Percentiles rank a stretch among this genome's conserved stretches.
Conservation (phyloP, 1,140 invertebrate species). For the Apolygus lucorum region DNA sequence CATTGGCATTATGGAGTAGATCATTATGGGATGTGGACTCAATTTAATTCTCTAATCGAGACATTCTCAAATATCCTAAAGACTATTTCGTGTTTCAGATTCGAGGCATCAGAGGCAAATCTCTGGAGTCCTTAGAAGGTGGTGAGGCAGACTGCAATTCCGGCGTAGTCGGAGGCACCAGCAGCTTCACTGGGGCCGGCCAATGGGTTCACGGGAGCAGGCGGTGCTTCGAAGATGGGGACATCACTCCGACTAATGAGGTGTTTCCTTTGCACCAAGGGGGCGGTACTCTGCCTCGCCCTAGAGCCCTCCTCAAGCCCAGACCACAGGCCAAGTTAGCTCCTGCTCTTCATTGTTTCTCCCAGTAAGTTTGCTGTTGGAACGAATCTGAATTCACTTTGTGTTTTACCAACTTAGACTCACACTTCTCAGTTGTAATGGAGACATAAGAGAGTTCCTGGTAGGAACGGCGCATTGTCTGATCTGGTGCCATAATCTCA, state of each 20-base stretch:
- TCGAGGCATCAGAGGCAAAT: conserved; percentile 57
- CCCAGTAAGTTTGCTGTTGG: conserved; percentile 13
- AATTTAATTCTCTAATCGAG: too few relatives aligned
- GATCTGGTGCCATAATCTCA: too few relatives aligned
- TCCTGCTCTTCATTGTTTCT: conserved; percentile 11
- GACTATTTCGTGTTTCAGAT: conserved; percentile 46
- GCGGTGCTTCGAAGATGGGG: conserved; percentile 74
- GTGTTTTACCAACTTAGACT: too few relatives aligned
- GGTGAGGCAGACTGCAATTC: conserved; percentile 42
- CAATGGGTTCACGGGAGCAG: conserved; percentile 48
- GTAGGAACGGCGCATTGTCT: too few relatives aligned
- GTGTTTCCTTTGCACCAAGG: conserved; percentile 52
- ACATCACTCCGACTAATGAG: conserved; percentile 81
- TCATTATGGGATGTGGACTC: too few relatives aligned
- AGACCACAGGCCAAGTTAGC: conserved; percentile 45
- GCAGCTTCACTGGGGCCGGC: conserved; percentile 33
- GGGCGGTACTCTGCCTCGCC: conserved; percentile 75
- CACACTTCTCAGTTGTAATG: background rate
- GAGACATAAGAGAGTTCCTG: too few relatives aligned
- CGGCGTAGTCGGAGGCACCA: conserved; percentile 30
- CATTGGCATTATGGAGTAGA: too few relatives aligned
- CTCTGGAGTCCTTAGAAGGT: conserved; percentile 71
- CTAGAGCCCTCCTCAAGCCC: conserved; percentile 66
- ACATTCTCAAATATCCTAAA: too few relatives aligned
- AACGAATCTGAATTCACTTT: background rate